Evolutionary conservation across 1,140 invertebrate species (phyloP), one percentile per base, ranked within the genome.

Genomic region (Ceratina japonica): DNA sequence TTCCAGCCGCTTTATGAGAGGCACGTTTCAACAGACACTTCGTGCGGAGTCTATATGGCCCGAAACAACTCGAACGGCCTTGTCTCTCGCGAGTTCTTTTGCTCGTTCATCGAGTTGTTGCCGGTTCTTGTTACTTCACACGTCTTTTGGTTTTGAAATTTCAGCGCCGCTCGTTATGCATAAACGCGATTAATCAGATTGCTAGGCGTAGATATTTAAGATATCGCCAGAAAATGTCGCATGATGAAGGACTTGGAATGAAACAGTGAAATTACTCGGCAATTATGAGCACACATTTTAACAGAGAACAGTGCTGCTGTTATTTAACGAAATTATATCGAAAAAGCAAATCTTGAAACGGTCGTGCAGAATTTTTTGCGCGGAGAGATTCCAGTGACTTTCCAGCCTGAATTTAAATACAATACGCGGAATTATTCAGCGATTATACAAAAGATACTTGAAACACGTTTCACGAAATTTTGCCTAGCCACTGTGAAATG

Each of bases 11-110:
- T 56, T 58, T 70, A 49, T 16, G 3, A 62, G 24, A 37, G 16
- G 69, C 20, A 22, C 15, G 66, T 27, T 69, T 51, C 49, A 27
- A 24, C 66, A 20, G 51, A 69, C 66, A 54, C 51, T 54, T 54
- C 24, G 51, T 20, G 2, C 68, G 27, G 37, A 44, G 37, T 24
- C 69, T 7, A 13, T 59, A 22, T n/a, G 44, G 24, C 4, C 8
- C 31, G 54, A 44, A 71, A 59, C 31, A 59, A 71, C 20, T 27
- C 12, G 1, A 59, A 44, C 58, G 8, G 49, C 0, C 10, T 13
- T 3, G 51, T 56, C 16, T 56, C 16, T 15, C 62, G 22, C 3
- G 4, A 16, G 8, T 59, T 71, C n/a, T 71, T 44, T 15, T 44
- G 13, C 69, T 44, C 69, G 56, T 59, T 71, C 7, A 44, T 71